Base-by-base conservation (phyloP, 1,140 invertebrate species). In the Drosophila fuyamai region DNA sequence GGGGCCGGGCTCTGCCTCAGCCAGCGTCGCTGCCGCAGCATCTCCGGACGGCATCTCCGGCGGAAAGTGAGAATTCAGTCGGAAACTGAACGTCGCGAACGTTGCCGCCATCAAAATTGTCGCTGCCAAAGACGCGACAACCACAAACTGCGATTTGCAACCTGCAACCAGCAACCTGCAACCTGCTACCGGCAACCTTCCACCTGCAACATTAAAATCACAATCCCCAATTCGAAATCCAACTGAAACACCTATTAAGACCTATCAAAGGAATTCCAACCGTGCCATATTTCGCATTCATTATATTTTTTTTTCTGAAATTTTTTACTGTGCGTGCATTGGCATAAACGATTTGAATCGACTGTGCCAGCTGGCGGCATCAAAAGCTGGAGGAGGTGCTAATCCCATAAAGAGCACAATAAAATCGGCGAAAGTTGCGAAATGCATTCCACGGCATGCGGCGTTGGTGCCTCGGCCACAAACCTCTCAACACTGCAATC, bases 361-460 rank as follows among this genome's bases (percentile, higher is more conserved):
- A 32, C 7, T 27, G 58, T 56, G 60, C 55, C 35, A 47, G 48
- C 60, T 57, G 75, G 61, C 61, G 72, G 40, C 57, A 47, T 29
- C 23, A n/a, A 16, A 9, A 38, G 4, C 47, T 16, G 29, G 40
- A 36, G 32, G 47, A 36, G 50, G 27, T 55, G 32, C 41, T 14
- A 58, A 41, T 7, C 6, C 43, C n/a, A 43, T 44, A 48, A 13
- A 38, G 60, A 71, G 63, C 43, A 53, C 58, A 66, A 74, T 71
- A 75, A 48, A 77, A 70, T 44, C 54, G 56, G 56, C 48, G 38
- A 76, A 86, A 81, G 61, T 73, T 61, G 58, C 59, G 44, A 57
- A 82, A 91, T 91, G 89, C 89, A 91, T 91, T 91, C 89, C 78
- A 91, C 83, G 65, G 76, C 89, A 85, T 91, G 89, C 89, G 89